These are phyloP conservation scores for Eptesicus fuscus DNA, from an alignment of 2,113 vertebrate species.

Conservation along the genomic window DNA sequence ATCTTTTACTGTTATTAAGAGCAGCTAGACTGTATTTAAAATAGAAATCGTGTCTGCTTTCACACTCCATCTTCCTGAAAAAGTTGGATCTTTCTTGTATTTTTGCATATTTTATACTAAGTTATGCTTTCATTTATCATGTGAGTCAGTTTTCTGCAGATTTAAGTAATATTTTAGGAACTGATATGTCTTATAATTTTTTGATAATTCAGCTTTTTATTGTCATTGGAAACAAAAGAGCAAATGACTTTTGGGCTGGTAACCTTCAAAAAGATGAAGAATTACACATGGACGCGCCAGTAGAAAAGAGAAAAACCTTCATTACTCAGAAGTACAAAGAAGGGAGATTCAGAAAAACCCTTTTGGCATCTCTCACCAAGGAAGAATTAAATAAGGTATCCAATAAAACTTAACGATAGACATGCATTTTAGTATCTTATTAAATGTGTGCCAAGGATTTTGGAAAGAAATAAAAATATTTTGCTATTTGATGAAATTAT, in stretches of 20 bases:
- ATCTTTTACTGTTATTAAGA: background rate
- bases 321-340: slow-evolving; percentile 95
- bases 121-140: slow-evolving; percentile 3
- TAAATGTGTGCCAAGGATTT: background rate
- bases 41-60: background rate
- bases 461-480: background rate
- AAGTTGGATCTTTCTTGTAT: background rate
- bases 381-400: slow-evolving; percentile 93
- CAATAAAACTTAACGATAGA: background rate
- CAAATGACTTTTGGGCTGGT: slow-evolving; percentile 95
- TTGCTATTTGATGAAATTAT: background rate
- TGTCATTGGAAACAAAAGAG: slow-evolving; percentile 92
- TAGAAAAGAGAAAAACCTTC: slow-evolving; percentile 89
- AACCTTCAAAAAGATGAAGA: slow-evolving; percentile 90
- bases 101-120: background rate
- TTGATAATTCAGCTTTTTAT: slow-evolving; percentile 89
- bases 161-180: background rate
- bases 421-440: background rate
- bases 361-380: slow-evolving; percentile 81
- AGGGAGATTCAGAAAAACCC: slow-evolving; percentile 88
- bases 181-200: background rate
- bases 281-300: slow-evolving; percentile 83
- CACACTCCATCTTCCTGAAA: background rate
- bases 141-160: background rate
- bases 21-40: background rate